A percentile compares a stretch with the other conserved stretches of the same genome.
phyloP scores from a whole-genome alignment of 2,797 vertebrate genomes.

The Catostomus latipinnis region DNA sequence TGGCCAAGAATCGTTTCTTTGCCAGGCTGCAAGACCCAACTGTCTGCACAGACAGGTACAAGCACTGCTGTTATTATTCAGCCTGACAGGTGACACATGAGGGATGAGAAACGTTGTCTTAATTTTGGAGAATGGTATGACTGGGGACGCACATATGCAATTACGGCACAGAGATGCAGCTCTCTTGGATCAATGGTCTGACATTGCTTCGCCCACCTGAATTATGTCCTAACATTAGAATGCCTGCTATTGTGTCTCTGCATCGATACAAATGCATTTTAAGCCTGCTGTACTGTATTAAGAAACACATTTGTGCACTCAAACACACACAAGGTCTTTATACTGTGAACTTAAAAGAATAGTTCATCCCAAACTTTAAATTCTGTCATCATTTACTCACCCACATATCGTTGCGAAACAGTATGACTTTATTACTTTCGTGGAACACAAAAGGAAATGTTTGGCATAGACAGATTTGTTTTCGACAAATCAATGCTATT shows the following conservation, averaged over 20 bases:
- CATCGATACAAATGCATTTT: constrained; percentile 53
- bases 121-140: constrained; percentile 42
- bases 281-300: constrained; percentile 52
- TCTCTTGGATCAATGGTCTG: constrained; percentile 51
- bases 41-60: constrained; percentile 40
- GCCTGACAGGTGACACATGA: constrained; percentile 47
- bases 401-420: too few relatives aligned
- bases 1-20: constrained; percentile 29
- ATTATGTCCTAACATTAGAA: constrained; percentile 46
- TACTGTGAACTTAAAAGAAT: too few relatives aligned
- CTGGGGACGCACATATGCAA: constrained; percentile 29
- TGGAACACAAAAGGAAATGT: too few relatives aligned
- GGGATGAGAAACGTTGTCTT: constrained; percentile 40
- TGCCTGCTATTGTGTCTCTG: constrained; percentile 28
- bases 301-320: constrained; percentile 27
- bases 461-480: too few relatives aligned
- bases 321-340: background rate
- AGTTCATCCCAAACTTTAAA: too few relatives aligned
- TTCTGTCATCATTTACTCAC: too few relatives aligned
- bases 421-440: too few relatives aligned
- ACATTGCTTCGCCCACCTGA: constrained; percentile 34
- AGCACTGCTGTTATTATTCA: constrained; percentile 34
- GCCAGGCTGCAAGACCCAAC: constrained; percentile 23
- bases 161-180: constrained; percentile 33
- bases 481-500: too few relatives aligned